phyloP scores from a whole-genome alignment of 1,140 invertebrate species.

The Caenorhabditis inopinata region DNA sequence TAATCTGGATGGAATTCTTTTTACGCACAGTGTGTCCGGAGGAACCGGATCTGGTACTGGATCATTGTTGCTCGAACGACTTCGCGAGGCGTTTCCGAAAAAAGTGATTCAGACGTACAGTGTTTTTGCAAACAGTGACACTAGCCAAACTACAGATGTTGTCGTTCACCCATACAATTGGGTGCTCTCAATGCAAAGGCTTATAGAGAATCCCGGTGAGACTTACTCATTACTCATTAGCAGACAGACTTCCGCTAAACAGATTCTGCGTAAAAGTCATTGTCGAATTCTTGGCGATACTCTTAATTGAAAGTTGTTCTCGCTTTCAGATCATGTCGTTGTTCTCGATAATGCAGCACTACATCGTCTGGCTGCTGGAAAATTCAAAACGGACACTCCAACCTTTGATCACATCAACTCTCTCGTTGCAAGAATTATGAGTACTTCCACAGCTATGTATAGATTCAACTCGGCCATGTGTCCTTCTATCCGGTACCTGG shows the following conservation, averaged over 20 bases:
- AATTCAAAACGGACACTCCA: slow-evolving; percentile 89
- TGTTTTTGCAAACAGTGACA: slow-evolving; percentile 88
- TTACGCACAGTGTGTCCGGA: slow-evolving; percentile 97
- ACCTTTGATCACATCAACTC: slow-evolving; percentile 96
- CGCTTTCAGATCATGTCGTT: slow-evolving; percentile 81
- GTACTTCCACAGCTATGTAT: slow-evolving; percentile 85
- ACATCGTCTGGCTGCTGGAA: slow-evolving; percentile 91
- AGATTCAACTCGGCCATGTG: slow-evolving; percentile 98
- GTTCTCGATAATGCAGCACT: slow-evolving; percentile 94
- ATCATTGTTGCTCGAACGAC: slow-evolving; percentile 86
- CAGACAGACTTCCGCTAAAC: no score
- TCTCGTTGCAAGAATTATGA: slow-evolving; percentile 96
- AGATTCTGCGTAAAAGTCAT: no score
- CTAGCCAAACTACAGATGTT: slow-evolving; percentile 88
- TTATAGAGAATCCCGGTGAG: slow-evolving; percentile 74
- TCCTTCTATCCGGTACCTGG: slow-evolving; percentile 92
- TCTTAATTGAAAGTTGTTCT: no score
- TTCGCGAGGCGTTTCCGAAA: slow-evolving; percentile 93
- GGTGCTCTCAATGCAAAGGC: slow-evolving; percentile 85
- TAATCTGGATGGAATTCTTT: slow-evolving; percentile 95
- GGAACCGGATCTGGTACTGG: slow-evolving; percentile 96
- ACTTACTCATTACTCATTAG: no score
- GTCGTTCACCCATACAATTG: slow-evolving; percentile 99
- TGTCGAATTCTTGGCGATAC: no score
- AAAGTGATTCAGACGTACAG: slow-evolving; percentile 98